Conservation (phyloP, 92 coral and sea anemone species). For the Pocillopora grandis region DNA sequence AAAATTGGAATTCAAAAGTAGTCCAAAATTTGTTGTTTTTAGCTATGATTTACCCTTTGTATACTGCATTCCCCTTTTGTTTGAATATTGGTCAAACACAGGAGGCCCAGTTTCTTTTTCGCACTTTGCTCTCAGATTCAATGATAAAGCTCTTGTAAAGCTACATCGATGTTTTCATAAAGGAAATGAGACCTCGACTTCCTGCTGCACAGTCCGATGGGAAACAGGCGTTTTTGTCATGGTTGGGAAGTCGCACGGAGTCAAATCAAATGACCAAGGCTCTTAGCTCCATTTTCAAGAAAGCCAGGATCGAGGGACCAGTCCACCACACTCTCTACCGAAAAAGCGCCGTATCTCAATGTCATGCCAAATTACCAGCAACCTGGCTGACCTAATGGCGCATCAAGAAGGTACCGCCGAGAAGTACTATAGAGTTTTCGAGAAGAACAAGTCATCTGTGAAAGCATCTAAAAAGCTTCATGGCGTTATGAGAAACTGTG, state of each 20-base stretch:
- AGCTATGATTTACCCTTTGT: too few relatives aligned
- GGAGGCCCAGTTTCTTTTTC: too few relatives aligned
- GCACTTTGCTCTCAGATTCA: too few relatives aligned
- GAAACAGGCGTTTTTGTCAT: slow-evolving; percentile 26
- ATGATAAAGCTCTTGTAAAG: too few relatives aligned
- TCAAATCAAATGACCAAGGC: slow-evolving; percentile 51
- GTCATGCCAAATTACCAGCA: slow-evolving; percentile 23
- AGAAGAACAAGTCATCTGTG: slow-evolving; percentile 42
- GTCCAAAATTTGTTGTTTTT: too few relatives aligned
- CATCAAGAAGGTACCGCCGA: slow-evolving; percentile 54
- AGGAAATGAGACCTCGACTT: slow-evolving; percentile 36
- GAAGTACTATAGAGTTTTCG: slow-evolving; percentile 40
- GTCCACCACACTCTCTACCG: slow-evolving; percentile 40
- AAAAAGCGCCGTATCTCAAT: slow-evolving; percentile 35
- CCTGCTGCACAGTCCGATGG: not conserved
- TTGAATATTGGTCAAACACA: too few relatives aligned
- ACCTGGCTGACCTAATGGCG: slow-evolving; percentile 58
- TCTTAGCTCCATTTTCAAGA: slow-evolving; percentile 45
- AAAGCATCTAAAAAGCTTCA: slow-evolving; percentile 51
- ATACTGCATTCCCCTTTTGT: too few relatives aligned
- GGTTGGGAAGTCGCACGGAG: slow-evolving; percentile 43
- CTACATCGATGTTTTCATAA: not conserved
- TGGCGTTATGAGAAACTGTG: slow-evolving; percentile 19
- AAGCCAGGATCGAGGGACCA: slow-evolving; percentile 37
- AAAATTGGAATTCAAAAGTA: too few relatives aligned